Conservation (phyloP, 2,888 invertebrate species). For the Megalurothrips usitatus region DNA sequence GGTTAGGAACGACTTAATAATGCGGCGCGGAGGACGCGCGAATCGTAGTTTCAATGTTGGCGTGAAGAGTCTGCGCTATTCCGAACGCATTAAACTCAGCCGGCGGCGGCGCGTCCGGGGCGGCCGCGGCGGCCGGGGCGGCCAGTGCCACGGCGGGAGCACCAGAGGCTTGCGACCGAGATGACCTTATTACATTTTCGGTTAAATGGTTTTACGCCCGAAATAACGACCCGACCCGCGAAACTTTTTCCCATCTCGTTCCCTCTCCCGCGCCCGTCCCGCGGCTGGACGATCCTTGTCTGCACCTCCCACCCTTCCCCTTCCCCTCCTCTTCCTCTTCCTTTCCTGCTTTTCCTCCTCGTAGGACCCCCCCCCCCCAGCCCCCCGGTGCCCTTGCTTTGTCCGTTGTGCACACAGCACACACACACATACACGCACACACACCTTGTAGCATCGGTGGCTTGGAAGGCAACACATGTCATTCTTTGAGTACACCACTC, state of each 20-base stretch:
- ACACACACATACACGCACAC: too few species aligned
- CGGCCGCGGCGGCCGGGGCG: too few species aligned
- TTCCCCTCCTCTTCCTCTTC: not conserved
- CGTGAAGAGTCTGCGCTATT: not conserved
- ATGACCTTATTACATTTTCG: conserved; percentile 2
- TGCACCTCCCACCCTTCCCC: not conserved
- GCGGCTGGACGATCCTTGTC: not conserved
- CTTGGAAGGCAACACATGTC: too few species aligned
- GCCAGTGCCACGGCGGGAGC: not conserved
- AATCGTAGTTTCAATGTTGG: not conserved
- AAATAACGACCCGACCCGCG: not conserved
- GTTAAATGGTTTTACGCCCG: conserved; percentile 24
- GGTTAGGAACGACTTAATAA: too few species aligned
- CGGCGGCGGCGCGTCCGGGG: too few species aligned
- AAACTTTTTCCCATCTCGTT: conserved; percentile 6
- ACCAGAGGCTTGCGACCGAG: not conserved
- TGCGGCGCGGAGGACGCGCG: too few species aligned
- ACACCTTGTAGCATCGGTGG: too few species aligned
- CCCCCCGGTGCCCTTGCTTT: too few species aligned
- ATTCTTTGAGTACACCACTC: too few species aligned
- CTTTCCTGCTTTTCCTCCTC: not conserved
- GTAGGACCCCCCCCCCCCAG: too few species aligned
- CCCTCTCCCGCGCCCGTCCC: not conserved
- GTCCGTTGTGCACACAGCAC: too few species aligned
- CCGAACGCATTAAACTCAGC: conserved; percentile 1